Evolutionary conservation across 1,140 invertebrate genomes (phyloP).

Genomic region (Drosophila obscura): DNA sequence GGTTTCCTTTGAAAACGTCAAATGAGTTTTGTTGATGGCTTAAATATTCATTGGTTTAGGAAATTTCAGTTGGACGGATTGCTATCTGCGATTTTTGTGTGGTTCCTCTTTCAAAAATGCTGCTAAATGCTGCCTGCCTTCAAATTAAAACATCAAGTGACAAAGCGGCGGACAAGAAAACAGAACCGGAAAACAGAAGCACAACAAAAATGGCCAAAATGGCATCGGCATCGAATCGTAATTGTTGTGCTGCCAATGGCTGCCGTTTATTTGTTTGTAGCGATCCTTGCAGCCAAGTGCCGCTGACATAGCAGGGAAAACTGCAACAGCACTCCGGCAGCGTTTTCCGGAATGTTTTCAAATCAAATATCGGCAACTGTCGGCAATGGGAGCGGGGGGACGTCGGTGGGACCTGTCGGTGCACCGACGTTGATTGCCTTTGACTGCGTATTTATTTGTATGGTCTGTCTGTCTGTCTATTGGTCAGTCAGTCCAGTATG

Average conservation of each 20-base stretch:
- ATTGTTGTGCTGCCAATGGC: slow-evolving; percentile 54
- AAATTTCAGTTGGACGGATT: no score
- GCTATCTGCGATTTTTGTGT: not conserved
- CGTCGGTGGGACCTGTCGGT: slow-evolving; percentile 10
- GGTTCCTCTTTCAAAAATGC: not conserved
- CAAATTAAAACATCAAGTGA: slow-evolving; percentile 60
- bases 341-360: slow-evolving; percentile 74
- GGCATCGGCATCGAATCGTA: slow-evolving; percentile 43
- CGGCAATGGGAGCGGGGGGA: slow-evolving; percentile 32
- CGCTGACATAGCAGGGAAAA: slow-evolving; percentile 43
- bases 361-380: slow-evolving; percentile 76
- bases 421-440: slow-evolving; percentile 69
- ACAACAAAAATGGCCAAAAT: slow-evolving; percentile 35
- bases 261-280: slow-evolving; percentile 58
- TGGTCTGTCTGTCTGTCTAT: slow-evolving; percentile 31
- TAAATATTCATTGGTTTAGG: no score
- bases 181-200: slow-evolving; percentile 11
- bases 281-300: slow-evolving; percentile 47
- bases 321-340: slow-evolving; percentile 40
- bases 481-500: slow-evolving; percentile 31
- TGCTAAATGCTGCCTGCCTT: slow-evolving; percentile 26
- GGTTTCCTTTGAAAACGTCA: no score
- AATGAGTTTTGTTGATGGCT: no score
- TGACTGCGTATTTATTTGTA: slow-evolving; percentile 77
- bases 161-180: slow-evolving; percentile 28